Percentiles rank a stretch among this genome's conserved stretches.
phyloP scores from a whole-genome alignment of 1,140 invertebrate genomes.

The Tetragonula clypearis region DNA sequence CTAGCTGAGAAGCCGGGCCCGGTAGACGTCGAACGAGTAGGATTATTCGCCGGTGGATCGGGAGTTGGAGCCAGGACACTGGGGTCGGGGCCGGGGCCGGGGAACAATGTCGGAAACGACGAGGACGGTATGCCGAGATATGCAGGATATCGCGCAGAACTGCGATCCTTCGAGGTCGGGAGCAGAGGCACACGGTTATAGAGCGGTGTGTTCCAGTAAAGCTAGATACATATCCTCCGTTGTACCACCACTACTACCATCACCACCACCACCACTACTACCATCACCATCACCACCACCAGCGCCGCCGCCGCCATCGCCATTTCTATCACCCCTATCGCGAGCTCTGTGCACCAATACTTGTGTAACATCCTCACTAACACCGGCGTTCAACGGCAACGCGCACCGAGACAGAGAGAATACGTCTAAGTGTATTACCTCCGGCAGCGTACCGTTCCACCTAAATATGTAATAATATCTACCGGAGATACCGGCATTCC shows the following conservation, averaged over 20 bases:
- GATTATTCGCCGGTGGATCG: slow-evolving; percentile 62
- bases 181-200: slow-evolving; percentile 40
- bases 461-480: slow-evolving; percentile 81
- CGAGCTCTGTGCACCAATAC: neutral
- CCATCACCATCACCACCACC: too few relatives aligned
- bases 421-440: slow-evolving; percentile 74
- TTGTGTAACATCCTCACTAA: neutral
- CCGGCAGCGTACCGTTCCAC: slow-evolving; percentile 66
- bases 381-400: neutral
- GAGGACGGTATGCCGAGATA: slow-evolving; percentile 76
- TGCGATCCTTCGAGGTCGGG: slow-evolving; percentile 67
- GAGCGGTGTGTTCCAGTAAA: slow-evolving; percentile 54
- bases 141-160: slow-evolving; percentile 75
- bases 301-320: neutral
- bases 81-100: slow-evolving; percentile 56
- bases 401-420: slow-evolving; percentile 40
- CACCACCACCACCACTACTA: too few relatives aligned
- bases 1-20: slow-evolving; percentile 65
- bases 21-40: slow-evolving; percentile 69
- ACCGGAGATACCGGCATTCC: slow-evolving; percentile 64
- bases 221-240: slow-evolving; percentile 41
- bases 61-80: slow-evolving; percentile 37
- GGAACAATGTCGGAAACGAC: slow-evolving; percentile 70
- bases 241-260: neutral
- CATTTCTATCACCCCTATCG: neutral